Evolutionary conservation across 1,140 invertebrate genomes (phyloP).

Genomic region (Magallana ariakensis): DNA sequence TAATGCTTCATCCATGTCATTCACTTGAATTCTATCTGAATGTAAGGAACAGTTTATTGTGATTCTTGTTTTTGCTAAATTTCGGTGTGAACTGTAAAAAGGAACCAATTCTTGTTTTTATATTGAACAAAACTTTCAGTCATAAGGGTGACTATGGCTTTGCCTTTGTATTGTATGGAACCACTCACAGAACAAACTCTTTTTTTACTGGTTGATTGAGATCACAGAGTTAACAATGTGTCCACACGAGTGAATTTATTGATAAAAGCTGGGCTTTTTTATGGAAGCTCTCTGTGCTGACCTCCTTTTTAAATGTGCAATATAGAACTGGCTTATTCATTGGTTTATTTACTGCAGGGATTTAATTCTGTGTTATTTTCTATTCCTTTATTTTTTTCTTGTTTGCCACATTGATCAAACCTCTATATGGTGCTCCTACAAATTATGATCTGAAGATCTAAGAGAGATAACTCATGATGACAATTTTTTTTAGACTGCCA

Average conservation of each 20-base stretch:
- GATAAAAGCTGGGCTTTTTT: conserved; percentile 13
- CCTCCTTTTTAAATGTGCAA: conserved; percentile 19
- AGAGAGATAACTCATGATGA: conserved; percentile 7
- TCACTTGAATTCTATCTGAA: too few relatives aligned
- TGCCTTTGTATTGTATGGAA: too few relatives aligned
- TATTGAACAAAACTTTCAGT: too few relatives aligned
- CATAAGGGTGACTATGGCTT: too few relatives aligned
- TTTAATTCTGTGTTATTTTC: background rate
- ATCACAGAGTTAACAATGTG: background rate
- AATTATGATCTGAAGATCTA: background rate
- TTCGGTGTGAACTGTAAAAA: too few relatives aligned
- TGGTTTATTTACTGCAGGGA: conserved; percentile 34
- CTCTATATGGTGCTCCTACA: background rate
- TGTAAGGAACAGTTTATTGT: too few relatives aligned
- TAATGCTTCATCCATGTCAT: too few relatives aligned
- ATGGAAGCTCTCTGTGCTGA: background rate
- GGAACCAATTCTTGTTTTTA: too few relatives aligned
- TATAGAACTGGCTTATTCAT: background rate
- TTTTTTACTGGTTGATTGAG: too few relatives aligned
- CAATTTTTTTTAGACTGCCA: conserved; percentile 1
- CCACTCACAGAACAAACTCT: too few relatives aligned
- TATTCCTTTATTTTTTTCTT: background rate
- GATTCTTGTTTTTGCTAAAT: too few relatives aligned
- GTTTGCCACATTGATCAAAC: background rate
- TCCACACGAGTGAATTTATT: background rate